Conservation (phyloP, 64 coral and sea anemone species). For the Porites lutea region DNA sequence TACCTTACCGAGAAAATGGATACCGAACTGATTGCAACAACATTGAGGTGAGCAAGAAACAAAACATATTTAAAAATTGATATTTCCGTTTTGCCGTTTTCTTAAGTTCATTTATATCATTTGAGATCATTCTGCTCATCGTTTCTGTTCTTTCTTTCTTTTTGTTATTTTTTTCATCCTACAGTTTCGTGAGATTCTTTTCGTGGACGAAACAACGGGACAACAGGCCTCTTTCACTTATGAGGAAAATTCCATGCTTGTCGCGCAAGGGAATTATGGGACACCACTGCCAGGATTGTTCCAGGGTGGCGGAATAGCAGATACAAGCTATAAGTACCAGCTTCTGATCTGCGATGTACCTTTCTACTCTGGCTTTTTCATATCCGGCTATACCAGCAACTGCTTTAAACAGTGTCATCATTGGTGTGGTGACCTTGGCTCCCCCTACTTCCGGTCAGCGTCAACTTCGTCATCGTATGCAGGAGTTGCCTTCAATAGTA, state of each 20-base stretch:
- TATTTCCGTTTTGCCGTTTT: too few relatives aligned
- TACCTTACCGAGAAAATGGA: constrained; percentile 23
- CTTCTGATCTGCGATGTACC: constrained; percentile 7
- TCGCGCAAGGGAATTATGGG: constrained; percentile 16
- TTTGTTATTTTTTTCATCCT: background rate
- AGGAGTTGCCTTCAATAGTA: constrained; percentile 47
- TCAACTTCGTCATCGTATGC: background rate
- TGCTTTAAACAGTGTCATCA: constrained; percentile 18
- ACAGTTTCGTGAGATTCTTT: constrained; percentile 29
- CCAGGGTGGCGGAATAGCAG: background rate
- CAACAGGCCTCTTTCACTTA: constrained; percentile 22
- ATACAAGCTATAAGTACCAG: constrained; percentile 40
- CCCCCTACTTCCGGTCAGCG: constrained; percentile 54
- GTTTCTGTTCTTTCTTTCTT: too few relatives aligned
- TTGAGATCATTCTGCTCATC: too few relatives aligned
- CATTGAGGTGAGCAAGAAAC: constrained; percentile 12
- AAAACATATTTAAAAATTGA: too few relatives aligned
- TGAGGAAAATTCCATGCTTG: background rate
- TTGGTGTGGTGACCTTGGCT: constrained; percentile 4
- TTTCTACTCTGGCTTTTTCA: constrained; percentile 24
- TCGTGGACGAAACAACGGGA: constrained; percentile 3
- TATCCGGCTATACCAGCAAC: constrained; percentile 1
- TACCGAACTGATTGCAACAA: constrained; percentile 44
- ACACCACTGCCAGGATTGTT: background rate
- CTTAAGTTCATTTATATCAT: too few relatives aligned